Base-by-base conservation (phyloP, 1,140 invertebrate genomes). In the Pseudomyrmex gracilis region DNA sequence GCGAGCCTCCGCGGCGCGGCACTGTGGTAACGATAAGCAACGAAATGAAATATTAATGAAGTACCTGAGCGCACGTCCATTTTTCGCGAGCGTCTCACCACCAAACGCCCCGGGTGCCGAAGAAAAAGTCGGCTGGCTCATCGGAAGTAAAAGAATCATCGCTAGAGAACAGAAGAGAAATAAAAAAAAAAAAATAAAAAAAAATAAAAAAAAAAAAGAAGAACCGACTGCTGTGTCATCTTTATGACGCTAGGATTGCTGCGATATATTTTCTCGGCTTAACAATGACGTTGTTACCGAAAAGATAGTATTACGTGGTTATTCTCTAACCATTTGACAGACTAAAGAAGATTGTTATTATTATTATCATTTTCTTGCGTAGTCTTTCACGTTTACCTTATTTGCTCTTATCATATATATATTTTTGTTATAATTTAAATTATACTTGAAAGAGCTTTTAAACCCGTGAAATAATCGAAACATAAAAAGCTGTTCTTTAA, bases 41-140 rank as follows among this genome's bases (percentile, higher is more conserved):
- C 92, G 90, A 94, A 94, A 94, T 94, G 93, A 94, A 94, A 94
- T 94, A 94, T 94, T 94, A 94, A 94, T 94, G 93, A 94, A 94
- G 90, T 89, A 90, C 86, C 87, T 85, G 78, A 77, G 74, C 87
- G 78, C 87, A 82, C 87, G 87, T 88, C 87, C 87, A 88, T 89
- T 89, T 89, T 89, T 89, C 87, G 86, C 87, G 86, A 51, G n/a
- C 87, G 84, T 88, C 86, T 89, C 86, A 85, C 87, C 84, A 85
- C 73, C 86, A 77, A 34, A 88, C 86, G 86, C 87, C 86, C 24
- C 86, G 70, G 76, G 83, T 88, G 86, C 70, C 87, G 87, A 77
- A 85, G 71, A 85, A 88, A 87, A 85, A 88, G 70, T 87, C 89
- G 82, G 73, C 51, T 84, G 51, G 34, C 74, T 60, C 76, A 73